These are phyloP conservation scores for Dynastes grantii DNA, from an alignment of 2,888 invertebrate species.

Conservation along the genomic window DNA sequence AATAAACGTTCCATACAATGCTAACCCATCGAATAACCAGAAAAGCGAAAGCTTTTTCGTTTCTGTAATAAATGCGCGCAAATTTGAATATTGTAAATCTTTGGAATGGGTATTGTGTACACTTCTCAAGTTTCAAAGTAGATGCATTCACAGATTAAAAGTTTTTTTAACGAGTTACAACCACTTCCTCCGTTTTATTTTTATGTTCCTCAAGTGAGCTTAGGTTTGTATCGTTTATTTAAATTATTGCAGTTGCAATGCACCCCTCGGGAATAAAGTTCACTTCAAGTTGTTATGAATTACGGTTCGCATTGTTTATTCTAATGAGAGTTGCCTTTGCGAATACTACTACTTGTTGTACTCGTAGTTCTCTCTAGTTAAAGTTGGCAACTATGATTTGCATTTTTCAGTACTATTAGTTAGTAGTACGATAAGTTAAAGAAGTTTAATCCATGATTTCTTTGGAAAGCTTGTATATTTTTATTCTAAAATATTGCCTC, in stretches of 20 bases:
- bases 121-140: neutral
- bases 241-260: neutral
- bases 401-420: neutral
- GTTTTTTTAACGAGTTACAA: slow-evolving; percentile 12
- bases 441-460: too few species aligned
- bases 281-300: slow-evolving; percentile 8
- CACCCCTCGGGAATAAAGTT: neutral
- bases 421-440: too few species aligned
- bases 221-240: slow-evolving; percentile 4
- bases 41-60: too few species aligned
- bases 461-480: too few species aligned
- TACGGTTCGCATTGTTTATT: neutral
- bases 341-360: neutral
- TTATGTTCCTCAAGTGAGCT: neutral
- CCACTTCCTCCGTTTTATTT: neutral
- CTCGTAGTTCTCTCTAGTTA: neutral
- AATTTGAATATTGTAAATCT: too few species aligned
- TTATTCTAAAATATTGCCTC: too few species aligned
- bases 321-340: slow-evolving; percentile 8
- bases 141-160: neutral
- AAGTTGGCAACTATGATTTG: neutral
- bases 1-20: too few species aligned
- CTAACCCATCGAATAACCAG: too few species aligned
- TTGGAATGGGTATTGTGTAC: neutral
- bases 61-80: too few species aligned